phyloP scores from a whole-genome alignment of 2,113 vertebrate species.

The Carassius gibelio region DNA sequence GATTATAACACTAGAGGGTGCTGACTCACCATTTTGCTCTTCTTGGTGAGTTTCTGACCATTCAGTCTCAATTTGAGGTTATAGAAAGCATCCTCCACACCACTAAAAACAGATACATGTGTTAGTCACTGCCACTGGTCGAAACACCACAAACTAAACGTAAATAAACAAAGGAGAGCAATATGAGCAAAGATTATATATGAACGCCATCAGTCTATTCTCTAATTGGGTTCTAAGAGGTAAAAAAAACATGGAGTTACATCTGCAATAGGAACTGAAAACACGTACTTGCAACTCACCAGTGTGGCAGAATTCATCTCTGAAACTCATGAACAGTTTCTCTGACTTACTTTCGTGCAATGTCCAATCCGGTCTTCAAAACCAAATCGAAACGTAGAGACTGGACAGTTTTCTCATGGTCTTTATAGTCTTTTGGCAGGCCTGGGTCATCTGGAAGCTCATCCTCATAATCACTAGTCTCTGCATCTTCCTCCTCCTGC shows the following conservation, averaged over 20 bases:
- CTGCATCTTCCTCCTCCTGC: slow-evolving; percentile 66
- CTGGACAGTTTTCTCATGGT: slow-evolving; percentile 85
- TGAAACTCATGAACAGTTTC: no score
- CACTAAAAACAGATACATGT: slow-evolving; percentile 73
- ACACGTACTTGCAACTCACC: not conserved
- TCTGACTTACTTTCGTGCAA: slow-evolving; percentile 88
- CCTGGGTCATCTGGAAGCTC: slow-evolving; percentile 73
- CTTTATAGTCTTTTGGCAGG: slow-evolving; percentile 85
- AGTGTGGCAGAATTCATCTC: not conserved
- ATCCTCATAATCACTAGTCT: slow-evolving; percentile 78
- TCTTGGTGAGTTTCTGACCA: slow-evolving; percentile 92
- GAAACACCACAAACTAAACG: not conserved
- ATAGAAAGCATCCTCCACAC: slow-evolving; percentile 96
- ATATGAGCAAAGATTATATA: not conserved
- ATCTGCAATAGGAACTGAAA: not conserved
- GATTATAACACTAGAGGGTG: not conserved
- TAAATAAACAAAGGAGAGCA: not conserved
- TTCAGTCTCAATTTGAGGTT: slow-evolving; percentile 88
- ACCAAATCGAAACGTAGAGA: slow-evolving; percentile 91
- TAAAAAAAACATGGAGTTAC: not conserved
- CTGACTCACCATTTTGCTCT: slow-evolving; percentile 89
- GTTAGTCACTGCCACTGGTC: not conserved
- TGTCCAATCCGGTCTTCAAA: slow-evolving; percentile 87
- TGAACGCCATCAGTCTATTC: not conserved
- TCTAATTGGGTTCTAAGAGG: not conserved